These are phyloP conservation scores for Pachyrhynchus sulphureomaculatus DNA, from an alignment of 1,140 invertebrate species.

Conservation along the genomic window DNA sequence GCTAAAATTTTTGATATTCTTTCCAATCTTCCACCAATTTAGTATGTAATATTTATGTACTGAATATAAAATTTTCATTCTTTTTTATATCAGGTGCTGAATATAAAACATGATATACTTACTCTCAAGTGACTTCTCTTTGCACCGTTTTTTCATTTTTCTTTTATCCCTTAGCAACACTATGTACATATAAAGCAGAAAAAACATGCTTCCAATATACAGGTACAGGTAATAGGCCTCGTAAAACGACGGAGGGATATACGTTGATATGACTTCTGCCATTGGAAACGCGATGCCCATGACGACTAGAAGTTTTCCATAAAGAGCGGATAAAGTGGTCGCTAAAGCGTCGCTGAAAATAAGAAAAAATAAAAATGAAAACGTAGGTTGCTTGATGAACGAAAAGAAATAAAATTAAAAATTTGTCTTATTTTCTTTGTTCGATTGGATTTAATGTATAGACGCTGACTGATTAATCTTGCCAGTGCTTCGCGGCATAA, in stretches of 20 bases:
- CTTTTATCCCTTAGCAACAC: slow-evolving; percentile 66
- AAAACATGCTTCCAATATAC: slow-evolving; percentile 87
- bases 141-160: slow-evolving; percentile 41
- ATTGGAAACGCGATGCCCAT: slow-evolving; percentile 94
- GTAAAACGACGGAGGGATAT: slow-evolving; percentile 87
- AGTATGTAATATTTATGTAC: no score
- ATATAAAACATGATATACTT: no score
- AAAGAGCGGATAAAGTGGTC: slow-evolving; percentile 85
- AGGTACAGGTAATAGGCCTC: slow-evolving; percentile 89
- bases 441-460: no score
- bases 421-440: no score
- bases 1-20: no score
- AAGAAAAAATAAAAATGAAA: slow-evolving; percentile 10
- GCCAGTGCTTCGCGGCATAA: no score
- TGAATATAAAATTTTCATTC: no score
- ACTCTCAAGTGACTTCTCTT: slow-evolving; percentile 8
- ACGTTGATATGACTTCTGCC: slow-evolving; percentile 88
- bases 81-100: no score
- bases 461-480: no score
- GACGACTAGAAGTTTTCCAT: slow-evolving; percentile 90
- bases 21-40: no score
- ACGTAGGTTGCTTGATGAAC: no score
- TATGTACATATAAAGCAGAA: slow-evolving; percentile 82
- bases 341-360: slow-evolving; percentile 73
- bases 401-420: no score